Base-by-base conservation (phyloP, 2,888 invertebrate genomes). In the Salpingus planirostris region DNA sequence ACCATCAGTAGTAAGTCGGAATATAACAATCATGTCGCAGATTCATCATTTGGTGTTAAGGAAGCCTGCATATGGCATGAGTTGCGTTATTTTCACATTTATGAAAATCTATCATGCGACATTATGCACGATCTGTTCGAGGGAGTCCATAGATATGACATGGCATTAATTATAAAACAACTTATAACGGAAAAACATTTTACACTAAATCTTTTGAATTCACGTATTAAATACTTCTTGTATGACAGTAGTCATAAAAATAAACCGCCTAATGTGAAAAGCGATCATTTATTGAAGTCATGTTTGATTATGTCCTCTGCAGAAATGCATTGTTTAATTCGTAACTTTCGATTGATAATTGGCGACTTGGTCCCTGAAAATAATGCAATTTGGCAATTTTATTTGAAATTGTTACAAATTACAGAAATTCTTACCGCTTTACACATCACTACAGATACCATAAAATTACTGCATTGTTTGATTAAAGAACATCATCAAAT, bases 121-220 rank as follows among this genome's bases (percentile, higher is more conserved):
- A 33, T 43, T 6, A 43, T 43, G 40, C 36, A 41, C 25, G 43
- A 43, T 28, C 11, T 42, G 10, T 26, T 13, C 24, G 39, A 43
- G 22, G 43, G 41, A 5, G 35, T 42, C 3, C 33, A 33, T 26
- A 15, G 39, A 11, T 44, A 44, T 31, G 32, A 33, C 15, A 34
- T 44, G 30, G 34, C 37, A 14, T 11, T 21, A 5, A 37, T 42
- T 2, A 36, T 41, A n/a, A n/a, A n/a, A n/a, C n/a, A n/a, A n/a
- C 28, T 43, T n/a, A 31, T 43, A 12, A 22, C 32, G 11, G 14
- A 27, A 8, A 27, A 38, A 21, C 11, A 31, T 26, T 36, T 36
- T 33, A 33, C 32, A 7, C 22, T 41, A 5, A 29, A 36, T 8
- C 11, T 8, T 6, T 23, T 41, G 15, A 43, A 43, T 15, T 18